These are phyloP conservation scores for Choreutis nemorana DNA, from an alignment of 2,888 invertebrate genomes.

Conservation along the genomic window DNA sequence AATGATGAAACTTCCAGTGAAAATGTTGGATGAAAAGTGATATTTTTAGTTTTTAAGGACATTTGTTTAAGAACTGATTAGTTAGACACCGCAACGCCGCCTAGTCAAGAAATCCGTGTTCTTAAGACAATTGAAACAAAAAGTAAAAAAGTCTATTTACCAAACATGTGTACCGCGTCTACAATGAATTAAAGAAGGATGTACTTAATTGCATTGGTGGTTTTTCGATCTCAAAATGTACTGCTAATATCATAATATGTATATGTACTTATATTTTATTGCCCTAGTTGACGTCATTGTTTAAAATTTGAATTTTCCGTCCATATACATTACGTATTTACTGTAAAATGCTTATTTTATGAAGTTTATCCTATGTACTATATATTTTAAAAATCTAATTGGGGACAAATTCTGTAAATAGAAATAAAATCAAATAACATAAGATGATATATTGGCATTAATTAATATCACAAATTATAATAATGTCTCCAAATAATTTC, in stretches of 20 bases:
- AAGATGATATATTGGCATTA: no score
- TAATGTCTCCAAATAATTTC: no score
- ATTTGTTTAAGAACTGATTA: slow-evolving; percentile 7
- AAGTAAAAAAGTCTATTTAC: no score
- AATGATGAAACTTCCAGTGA: slow-evolving; percentile 45
- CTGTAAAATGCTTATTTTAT: not conserved
- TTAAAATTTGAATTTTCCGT: not conserved
- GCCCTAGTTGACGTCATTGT: not conserved
- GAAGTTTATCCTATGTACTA: not conserved
- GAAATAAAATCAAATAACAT: no score
- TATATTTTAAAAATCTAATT: not conserved
- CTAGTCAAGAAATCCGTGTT: slow-evolving; percentile 53
- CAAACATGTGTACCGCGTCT: no score
- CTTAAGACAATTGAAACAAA: slow-evolving; percentile 8
- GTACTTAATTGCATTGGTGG: not conserved
- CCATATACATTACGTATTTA: not conserved
- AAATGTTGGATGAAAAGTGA: slow-evolving; percentile 45
- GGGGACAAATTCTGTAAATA: no score
- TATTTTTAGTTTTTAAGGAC: slow-evolving; percentile 33
- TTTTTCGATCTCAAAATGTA: not conserved
- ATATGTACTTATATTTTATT: not conserved
- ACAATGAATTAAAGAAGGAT: not conserved
- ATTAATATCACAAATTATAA: no score
- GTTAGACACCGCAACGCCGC: slow-evolving; percentile 38
- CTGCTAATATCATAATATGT: not conserved